A percentile compares a stretch with the other conserved stretches of the same genome.
Evolutionary conservation across 2,113 vertebrate species (phyloP).

Genomic region (Cairina moschata): DNA sequence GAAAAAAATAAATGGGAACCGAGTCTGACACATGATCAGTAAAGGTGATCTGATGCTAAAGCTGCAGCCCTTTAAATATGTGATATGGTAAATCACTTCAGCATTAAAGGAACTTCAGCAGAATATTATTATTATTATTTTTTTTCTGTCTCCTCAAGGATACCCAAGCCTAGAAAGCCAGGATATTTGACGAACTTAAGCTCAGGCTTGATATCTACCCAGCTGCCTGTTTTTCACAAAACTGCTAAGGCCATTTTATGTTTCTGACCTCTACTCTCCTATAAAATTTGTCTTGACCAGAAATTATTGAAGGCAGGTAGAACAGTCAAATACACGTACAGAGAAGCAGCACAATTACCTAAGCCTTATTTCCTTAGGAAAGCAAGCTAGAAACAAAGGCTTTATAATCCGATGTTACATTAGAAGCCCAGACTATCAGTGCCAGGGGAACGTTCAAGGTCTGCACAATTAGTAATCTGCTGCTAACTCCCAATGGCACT

Average conservation of each 20-base stretch:
- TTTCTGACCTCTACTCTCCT: background rate
- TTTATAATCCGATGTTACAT: background rate
- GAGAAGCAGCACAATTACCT: background rate
- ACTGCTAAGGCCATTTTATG: background rate
- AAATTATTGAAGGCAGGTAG: background rate
- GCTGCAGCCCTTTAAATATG: background rate
- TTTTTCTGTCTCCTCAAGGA: background rate
- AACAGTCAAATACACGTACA: background rate
- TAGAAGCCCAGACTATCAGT: conserved; percentile 22
- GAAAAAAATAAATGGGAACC: background rate
- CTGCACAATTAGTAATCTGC: conserved; percentile 49
- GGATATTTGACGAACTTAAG: background rate
- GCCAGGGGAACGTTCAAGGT: conserved; percentile 11
- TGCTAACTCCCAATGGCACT: conserved; percentile 33
- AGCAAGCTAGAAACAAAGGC: background rate
- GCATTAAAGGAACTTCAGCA: background rate
- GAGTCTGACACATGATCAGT: background rate
- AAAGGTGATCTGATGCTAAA: background rate
- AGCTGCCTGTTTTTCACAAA: background rate
- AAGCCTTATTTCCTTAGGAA: conserved; percentile 26
- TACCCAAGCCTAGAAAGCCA: background rate
- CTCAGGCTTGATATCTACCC: background rate
- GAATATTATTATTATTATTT: background rate
- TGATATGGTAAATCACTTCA: background rate
- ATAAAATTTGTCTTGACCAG: background rate